phyloP scores from a whole-genome alignment of 2,888 invertebrate genomes.

The Amphipyra tragopoginis region DNA sequence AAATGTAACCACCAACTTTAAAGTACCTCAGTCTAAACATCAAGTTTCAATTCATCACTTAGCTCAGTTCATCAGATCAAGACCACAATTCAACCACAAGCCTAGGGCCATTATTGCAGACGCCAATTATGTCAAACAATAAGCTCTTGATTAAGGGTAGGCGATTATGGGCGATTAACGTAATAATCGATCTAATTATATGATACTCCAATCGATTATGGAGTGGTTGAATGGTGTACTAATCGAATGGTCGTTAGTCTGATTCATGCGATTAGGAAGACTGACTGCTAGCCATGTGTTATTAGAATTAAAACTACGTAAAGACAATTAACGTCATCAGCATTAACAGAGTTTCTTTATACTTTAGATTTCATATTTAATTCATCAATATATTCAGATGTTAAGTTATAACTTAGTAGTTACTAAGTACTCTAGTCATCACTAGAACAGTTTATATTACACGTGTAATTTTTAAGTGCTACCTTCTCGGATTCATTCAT shows the following conservation, averaged over 20 bases:
- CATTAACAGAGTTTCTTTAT: too few relatives aligned
- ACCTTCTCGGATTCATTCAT: too few relatives aligned
- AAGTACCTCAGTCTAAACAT: neutral
- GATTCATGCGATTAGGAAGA: neutral
- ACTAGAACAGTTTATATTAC: too few relatives aligned
- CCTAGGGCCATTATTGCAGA: conserved; percentile 29
- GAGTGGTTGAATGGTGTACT: conserved; percentile 18
- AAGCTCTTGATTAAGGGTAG: conserved; percentile 32
- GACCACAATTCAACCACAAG: conserved; percentile 39
- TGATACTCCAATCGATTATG: conserved; percentile 28
- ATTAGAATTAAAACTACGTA: too few relatives aligned
- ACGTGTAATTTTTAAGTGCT: too few relatives aligned
- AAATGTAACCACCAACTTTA: too few relatives aligned
- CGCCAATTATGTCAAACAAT: conserved; percentile 43
- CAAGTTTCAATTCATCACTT: conserved; percentile 9
- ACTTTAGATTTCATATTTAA: too few relatives aligned
- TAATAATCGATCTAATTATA: conserved; percentile 40
- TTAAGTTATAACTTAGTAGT: too few relatives aligned
- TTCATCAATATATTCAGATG: too few relatives aligned
- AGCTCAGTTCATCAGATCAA: conserved; percentile 1
- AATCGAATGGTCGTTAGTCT: conserved; percentile 21
- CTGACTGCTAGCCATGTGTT: too few relatives aligned
- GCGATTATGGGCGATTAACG: conserved; percentile 22
- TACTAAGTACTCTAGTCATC: too few relatives aligned
- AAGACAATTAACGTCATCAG: too few relatives aligned